Conservation (phyloP, 1,140 invertebrate genomes). For the Zaprionus vittiger region DNA sequence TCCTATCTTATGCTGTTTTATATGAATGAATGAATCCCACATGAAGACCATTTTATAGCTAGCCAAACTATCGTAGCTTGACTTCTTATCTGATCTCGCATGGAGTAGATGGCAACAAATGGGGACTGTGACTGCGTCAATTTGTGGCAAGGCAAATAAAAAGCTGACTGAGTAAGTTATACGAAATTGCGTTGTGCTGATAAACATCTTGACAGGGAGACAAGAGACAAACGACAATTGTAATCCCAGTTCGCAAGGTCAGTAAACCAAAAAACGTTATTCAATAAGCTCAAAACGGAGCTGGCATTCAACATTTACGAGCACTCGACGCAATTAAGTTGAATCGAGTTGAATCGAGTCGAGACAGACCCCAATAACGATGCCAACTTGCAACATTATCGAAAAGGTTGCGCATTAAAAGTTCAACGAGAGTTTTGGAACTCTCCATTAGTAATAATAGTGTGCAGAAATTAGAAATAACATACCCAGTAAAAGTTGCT, state of each 20-base stretch:
- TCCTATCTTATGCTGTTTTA: neutral
- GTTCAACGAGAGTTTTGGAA: slow-evolving; percentile 63
- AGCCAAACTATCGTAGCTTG: neutral
- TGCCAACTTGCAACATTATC: slow-evolving; percentile 31
- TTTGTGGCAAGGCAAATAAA: slow-evolving; percentile 1
- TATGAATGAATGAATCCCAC: neutral
- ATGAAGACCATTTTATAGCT: neutral
- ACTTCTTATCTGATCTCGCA: neutral
- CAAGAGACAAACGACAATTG: neutral
- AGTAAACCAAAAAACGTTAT: neutral
- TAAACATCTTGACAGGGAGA: neutral
- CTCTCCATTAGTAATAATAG: slow-evolving; percentile 66
- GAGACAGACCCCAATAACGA: neutral
- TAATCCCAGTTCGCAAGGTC: neutral
- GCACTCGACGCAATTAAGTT: neutral
- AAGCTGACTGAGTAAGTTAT: neutral
- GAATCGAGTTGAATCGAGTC: neutral
- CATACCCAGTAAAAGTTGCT: slow-evolving; percentile 49
- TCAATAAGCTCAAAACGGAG: neutral
- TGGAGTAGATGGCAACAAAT: neutral
- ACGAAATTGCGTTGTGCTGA: neutral
- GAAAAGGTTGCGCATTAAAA: slow-evolving; percentile 53
- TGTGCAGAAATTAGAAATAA: slow-evolving; percentile 51
- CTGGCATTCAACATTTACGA: slow-evolving; percentile 4
- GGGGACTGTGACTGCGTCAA: neutral